Evolutionary conservation across 1,140 invertebrate genomes (phyloP).

Genomic region (Tetragonula clypearis): DNA sequence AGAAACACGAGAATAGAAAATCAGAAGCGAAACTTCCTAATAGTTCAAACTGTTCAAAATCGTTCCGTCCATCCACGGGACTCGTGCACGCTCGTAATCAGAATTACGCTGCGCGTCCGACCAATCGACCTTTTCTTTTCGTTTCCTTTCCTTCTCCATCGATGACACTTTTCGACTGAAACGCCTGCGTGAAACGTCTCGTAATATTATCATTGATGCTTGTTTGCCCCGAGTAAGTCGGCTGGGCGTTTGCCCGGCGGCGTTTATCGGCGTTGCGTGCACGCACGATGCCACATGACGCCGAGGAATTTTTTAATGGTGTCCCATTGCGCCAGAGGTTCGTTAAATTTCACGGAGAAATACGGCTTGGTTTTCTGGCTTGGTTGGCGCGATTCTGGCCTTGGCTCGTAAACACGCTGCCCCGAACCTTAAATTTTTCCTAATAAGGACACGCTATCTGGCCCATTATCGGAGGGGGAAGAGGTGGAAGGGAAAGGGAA

Average conservation of each 20-base stretch:
- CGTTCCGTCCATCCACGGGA: no score
- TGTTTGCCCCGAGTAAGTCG: neutral
- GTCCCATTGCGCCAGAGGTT: conserved; percentile 65
- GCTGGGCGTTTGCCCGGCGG: neutral
- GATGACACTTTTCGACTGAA: conserved; percentile 28
- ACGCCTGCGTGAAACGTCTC: conserved; percentile 46
- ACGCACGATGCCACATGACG: conserved; percentile 62
- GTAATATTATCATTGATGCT: conserved; percentile 51
- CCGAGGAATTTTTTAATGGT: conserved; percentile 71
- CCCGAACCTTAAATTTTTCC: conserved; percentile 48
- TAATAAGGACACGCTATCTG: conserved; percentile 48
- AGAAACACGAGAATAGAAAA: no score
- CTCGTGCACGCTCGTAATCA: neutral
- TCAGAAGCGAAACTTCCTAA: no score
- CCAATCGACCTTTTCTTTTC: conserved; percentile 10
- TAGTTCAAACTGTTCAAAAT: no score
- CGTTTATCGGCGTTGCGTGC: conserved; percentile 65
- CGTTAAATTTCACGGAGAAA: conserved; percentile 67
- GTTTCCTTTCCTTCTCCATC: neutral
- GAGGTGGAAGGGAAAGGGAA: no score
- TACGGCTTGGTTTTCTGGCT: conserved; percentile 42
- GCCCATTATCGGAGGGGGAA: conserved; percentile 6
- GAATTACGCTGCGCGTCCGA: neutral
- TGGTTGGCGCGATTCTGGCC: neutral
- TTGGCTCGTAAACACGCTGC: conserved; percentile 37